These are phyloP conservation scores for Sweltsa coloradensis DNA, from an alignment of 1,140 invertebrate species.

Conservation along the genomic window DNA sequence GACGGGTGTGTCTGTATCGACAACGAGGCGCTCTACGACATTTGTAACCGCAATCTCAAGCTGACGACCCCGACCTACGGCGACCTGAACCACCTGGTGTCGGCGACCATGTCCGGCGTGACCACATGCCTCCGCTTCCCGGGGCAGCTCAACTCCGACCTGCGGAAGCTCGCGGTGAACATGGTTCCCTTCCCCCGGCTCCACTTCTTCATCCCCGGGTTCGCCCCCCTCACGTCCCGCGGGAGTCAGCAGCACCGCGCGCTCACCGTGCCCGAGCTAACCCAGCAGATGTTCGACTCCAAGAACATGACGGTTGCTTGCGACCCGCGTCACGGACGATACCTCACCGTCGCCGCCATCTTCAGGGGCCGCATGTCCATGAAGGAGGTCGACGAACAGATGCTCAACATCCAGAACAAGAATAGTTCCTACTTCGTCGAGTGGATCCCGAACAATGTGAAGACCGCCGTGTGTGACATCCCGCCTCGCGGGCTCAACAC, in stretches of 20 bases:
- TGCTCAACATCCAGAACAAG: slow-evolving; percentile 55
- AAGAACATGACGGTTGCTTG: slow-evolving; percentile 80
- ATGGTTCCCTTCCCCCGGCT: slow-evolving; percentile 87
- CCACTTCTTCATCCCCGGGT: slow-evolving; percentile 94
- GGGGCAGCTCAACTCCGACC: slow-evolving; percentile 68
- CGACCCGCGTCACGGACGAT: slow-evolving; percentile 65
- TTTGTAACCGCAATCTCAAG: slow-evolving; percentile 63
- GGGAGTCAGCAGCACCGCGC: slow-evolving; percentile 68
- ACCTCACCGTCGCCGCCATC: slow-evolving; percentile 68
- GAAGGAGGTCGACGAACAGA: slow-evolving; percentile 69
- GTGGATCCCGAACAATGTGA: slow-evolving; percentile 46
- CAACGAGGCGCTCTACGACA: slow-evolving; percentile 72
- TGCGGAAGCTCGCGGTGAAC: slow-evolving; percentile 80
- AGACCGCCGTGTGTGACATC: slow-evolving; percentile 38
- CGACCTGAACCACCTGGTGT: slow-evolving; percentile 51
- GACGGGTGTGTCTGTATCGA: slow-evolving; percentile 73
- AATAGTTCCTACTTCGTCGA: slow-evolving; percentile 49
- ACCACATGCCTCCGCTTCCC: slow-evolving; percentile 61
- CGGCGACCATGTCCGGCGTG: slow-evolving; percentile 51
- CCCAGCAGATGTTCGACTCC: slow-evolving; percentile 72
- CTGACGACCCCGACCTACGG: slow-evolving; percentile 55
- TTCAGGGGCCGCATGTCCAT: slow-evolving; percentile 55
- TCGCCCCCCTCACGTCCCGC: slow-evolving; percentile 80
- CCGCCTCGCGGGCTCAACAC: slow-evolving; percentile 57
- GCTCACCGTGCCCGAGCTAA: slow-evolving; percentile 68